These are phyloP conservation scores for Meta bourneti DNA, from an alignment of 2,888 invertebrate genomes.

Conservation along the genomic window DNA sequence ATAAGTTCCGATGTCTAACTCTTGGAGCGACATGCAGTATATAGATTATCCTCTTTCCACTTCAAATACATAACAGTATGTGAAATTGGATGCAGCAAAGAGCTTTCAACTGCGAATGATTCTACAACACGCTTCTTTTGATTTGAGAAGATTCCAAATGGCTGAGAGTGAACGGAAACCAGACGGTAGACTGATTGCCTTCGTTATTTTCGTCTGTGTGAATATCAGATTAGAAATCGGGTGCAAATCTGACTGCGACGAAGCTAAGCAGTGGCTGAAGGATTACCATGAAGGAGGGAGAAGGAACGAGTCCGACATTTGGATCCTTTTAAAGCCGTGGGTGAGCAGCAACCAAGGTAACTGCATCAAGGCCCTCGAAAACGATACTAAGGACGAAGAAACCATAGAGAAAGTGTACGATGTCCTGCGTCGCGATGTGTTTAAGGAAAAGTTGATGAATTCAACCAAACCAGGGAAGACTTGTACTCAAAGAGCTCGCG, in stretches of 20 bases:
- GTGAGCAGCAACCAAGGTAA: constrained; percentile 61
- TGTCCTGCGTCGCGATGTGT: constrained; percentile 48
- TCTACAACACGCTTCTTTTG: too few species aligned
- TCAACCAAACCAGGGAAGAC: constrained; percentile 2
- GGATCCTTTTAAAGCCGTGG: constrained; percentile 62
- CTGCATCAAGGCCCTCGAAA: constrained; percentile 41
- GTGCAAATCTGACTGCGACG: constrained; percentile 4
- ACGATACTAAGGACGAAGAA: constrained; percentile 47
- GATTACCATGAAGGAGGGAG: constrained; percentile 6
- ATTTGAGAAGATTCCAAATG: too few species aligned
- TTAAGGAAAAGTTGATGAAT: constrained; percentile 26
- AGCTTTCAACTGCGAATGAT: not conserved
- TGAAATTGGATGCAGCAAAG: not conserved
- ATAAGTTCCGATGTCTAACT: too few species aligned
- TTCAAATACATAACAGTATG: not conserved
- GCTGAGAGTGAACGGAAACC: too few species aligned
- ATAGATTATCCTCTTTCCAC: not conserved
- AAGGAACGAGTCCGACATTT: constrained; percentile 38
- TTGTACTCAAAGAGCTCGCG: not conserved
- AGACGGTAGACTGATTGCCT: too few species aligned
- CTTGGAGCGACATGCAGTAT: too few species aligned
- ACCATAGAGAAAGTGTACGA: constrained; percentile 32
- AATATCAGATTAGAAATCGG: not conserved
- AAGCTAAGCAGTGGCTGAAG: constrained; percentile 55
- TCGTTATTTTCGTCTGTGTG: not conserved